Percentiles rank a stretch among this genome's conserved stretches.
Conservation (phyloP, 2,888 invertebrate species). For the Mythimna ferrago region DNA sequence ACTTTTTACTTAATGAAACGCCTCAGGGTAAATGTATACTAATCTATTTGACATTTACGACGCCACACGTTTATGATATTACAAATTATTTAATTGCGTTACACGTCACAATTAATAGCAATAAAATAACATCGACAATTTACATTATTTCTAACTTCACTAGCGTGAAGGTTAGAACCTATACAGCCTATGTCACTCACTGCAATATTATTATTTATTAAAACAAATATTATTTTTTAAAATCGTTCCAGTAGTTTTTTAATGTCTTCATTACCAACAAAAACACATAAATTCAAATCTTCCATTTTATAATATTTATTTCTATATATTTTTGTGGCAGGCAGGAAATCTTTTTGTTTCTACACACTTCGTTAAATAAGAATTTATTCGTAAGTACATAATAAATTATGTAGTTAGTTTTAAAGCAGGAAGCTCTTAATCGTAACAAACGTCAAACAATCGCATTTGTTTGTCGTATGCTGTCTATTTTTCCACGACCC, state of each 20-base stretch:
- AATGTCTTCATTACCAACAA: too few species aligned
- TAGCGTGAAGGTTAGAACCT: too few species aligned
- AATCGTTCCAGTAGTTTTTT: too few species aligned
- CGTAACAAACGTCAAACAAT: neutral
- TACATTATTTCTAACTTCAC: too few species aligned
- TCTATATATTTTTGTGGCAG: too few species aligned
- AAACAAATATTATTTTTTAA: too few species aligned
- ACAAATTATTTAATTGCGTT: neutral
- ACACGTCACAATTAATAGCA: neutral
- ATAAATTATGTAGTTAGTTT: neutral
- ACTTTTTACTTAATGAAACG: conserved; percentile 24
- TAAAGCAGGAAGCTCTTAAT: conserved; percentile 17
- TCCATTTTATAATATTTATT: too few species aligned
- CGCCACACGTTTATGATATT: neutral
- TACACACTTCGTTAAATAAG: neutral
- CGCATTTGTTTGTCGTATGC: conserved; percentile 7
- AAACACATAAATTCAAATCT: too few species aligned
- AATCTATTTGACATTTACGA: conserved; percentile 22
- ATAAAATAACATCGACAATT: neutral
- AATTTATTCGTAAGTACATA: neutral
- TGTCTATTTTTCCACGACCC: conserved; percentile 9
- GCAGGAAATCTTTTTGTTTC: neutral
- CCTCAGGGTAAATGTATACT: conserved; percentile 7
- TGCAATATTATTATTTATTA: too few species aligned
- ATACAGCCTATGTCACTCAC: too few species aligned